A percentile compares a stretch with the other conserved stretches of the same genome.
phyloP scores from a whole-genome alignment of 2,797 vertebrate species.

The Selene dorsalis region DNA sequence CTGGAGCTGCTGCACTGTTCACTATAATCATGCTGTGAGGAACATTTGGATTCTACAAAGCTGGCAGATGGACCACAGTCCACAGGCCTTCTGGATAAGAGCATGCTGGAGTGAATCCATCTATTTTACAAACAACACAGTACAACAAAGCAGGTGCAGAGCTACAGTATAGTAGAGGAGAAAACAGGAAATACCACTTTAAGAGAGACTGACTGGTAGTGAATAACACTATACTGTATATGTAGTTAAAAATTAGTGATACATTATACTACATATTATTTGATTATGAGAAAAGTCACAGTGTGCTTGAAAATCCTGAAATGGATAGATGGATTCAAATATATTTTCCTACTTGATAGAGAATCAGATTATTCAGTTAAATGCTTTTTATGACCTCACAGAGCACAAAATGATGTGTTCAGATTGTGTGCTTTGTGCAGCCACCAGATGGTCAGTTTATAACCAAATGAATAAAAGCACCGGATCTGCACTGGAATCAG shows the following conservation, averaged over 20 bases:
- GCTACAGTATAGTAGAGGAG: background rate
- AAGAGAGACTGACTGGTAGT: background rate
- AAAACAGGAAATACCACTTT: slow-evolving; percentile 13
- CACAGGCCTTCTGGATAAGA: slow-evolving; percentile 48
- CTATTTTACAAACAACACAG: slow-evolving; percentile 49
- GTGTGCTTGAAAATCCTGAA: background rate
- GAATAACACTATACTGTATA: background rate
- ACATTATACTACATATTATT: background rate
- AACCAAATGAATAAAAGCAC: background rate
- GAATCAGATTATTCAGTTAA: background rate
- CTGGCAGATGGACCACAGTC: slow-evolving; percentile 68
- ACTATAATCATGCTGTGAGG: slow-evolving; percentile 63
- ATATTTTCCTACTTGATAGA: background rate
- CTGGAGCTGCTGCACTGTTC: slow-evolving; percentile 35
- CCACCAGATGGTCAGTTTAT: background rate
- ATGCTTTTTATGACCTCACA: background rate
- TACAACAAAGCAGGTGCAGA: slow-evolving; percentile 42
- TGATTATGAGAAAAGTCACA: background rate
- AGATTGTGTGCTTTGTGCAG: background rate
- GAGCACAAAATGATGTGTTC: background rate
- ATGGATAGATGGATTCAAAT: background rate
- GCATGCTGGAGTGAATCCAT: slow-evolving; percentile 61
- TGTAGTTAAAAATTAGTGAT: background rate
- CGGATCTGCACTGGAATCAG: background rate
- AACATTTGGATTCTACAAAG: slow-evolving; percentile 59